These are phyloP conservation scores for Leptopilina boulardi DNA, from an alignment of 1,140 invertebrate genomes.

Conservation along the genomic window DNA sequence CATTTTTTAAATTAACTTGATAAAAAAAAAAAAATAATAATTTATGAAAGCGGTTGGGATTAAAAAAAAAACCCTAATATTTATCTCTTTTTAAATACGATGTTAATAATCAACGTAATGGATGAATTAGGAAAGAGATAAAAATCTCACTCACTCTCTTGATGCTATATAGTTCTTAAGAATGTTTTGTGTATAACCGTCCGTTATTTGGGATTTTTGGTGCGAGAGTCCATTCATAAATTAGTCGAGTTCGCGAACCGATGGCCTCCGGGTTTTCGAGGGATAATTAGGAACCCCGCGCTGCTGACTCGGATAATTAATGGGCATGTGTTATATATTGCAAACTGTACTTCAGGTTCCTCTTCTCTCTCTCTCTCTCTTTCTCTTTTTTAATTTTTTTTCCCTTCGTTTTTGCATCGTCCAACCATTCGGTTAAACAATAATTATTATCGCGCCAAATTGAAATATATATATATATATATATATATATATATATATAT, in stretches of 20 bases:
- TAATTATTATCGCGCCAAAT: constrained; percentile 14
- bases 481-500: too few species aligned
- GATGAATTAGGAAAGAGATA: too few species aligned
- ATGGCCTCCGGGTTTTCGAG: not conserved
- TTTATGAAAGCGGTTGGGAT: too few species aligned
- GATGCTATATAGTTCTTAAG: too few species aligned
- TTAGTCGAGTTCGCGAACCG: constrained; percentile 3
- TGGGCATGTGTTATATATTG: constrained; percentile 12
- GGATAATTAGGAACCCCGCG: constrained; percentile 15
- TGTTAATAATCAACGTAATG: too few species aligned
- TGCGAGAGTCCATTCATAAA: not conserved
- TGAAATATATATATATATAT: not conserved
- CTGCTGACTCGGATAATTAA: constrained; percentile 10
- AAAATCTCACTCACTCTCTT: too few species aligned
- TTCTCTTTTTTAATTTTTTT: too few species aligned
- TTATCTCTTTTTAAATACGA: too few species aligned
- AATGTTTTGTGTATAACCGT: not conserved
- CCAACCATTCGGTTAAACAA: not conserved
- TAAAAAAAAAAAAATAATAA: too few species aligned
- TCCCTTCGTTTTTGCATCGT: too few species aligned
- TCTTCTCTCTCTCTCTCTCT: not conserved
- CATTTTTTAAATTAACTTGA: too few species aligned
- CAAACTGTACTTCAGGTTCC: not conserved
- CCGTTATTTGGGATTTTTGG: not conserved
- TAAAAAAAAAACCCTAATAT: too few species aligned